Evolutionary conservation across 1,140 invertebrate genomes (phyloP).

Genomic region (Planococcus citri): DNA sequence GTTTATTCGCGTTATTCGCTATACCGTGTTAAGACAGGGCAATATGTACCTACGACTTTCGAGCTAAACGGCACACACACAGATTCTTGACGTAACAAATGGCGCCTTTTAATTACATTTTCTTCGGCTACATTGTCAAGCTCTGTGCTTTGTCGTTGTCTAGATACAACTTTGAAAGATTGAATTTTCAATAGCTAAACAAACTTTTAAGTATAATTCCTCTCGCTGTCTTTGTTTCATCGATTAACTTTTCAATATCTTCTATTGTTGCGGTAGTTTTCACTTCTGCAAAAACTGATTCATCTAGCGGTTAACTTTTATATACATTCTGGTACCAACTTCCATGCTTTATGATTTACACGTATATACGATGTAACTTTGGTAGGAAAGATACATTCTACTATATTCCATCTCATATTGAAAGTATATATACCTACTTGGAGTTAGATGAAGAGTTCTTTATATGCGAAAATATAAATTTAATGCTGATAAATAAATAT

Average conservation of each 20-base stretch:
- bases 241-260: background rate
- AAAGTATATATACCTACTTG: no score
- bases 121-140: background rate
- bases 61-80: background rate
- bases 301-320: background rate
- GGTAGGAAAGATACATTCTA: no score
- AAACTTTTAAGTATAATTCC: slow-evolving; percentile 4
- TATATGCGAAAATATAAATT: no score
- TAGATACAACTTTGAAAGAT: background rate
- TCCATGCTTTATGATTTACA: no score
- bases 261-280: background rate
- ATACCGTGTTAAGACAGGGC: no score
- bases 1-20: no score
- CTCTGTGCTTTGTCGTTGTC: background rate
- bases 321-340: no score
- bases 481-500: no score
- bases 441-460: no score
- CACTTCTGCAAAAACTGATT: background rate
- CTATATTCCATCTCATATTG: no score
- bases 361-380: no score
- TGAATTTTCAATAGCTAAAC: background rate
- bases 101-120: slow-evolving; percentile 6
- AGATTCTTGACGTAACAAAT: background rate
- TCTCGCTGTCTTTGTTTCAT: background rate
- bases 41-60: no score